Conservation (phyloP, 2,797 vertebrate species). For the Phylloscopus collybita region DNA sequence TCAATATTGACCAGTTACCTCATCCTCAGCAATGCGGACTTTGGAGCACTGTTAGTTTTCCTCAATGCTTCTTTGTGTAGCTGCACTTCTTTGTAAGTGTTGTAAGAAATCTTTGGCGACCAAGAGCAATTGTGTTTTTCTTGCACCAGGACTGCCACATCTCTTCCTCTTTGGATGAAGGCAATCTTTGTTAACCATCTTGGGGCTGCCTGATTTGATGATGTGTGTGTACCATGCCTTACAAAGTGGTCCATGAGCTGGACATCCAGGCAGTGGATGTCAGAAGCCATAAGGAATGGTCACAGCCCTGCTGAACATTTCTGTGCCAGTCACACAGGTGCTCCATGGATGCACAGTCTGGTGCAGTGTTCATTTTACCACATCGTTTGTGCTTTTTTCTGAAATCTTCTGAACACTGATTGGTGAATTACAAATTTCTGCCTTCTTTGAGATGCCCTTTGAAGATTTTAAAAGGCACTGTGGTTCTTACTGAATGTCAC, state of each 20-base stretch:
- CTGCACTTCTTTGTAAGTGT: not conserved
- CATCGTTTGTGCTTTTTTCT: not conserved
- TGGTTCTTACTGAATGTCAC: not conserved
- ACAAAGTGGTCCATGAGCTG: not conserved
- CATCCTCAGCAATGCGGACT: not conserved
- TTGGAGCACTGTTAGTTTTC: slow-evolving; percentile 19
- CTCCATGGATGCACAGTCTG: not conserved
- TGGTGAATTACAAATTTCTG: not conserved
- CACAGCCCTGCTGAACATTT: not conserved
- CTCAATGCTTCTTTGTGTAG: slow-evolving; percentile 40
- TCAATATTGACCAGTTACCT: slow-evolving; percentile 45
- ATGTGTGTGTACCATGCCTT: accelerated
- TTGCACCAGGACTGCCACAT: not conserved
- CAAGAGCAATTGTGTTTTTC: not conserved
- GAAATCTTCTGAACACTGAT: not conserved
- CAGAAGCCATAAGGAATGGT: not conserved
- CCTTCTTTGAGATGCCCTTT: not conserved
- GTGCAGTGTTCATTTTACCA: not conserved
- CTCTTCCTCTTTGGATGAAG: not conserved
- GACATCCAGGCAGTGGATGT: not conserved
- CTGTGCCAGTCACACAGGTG: accelerated
- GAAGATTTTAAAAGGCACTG: not conserved
- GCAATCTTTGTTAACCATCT: not conserved
- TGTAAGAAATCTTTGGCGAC: not conserved
- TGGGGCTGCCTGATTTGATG: not conserved